Conservation (phyloP, 1,140 invertebrate species). For the Apocrypta bakeri region DNA sequence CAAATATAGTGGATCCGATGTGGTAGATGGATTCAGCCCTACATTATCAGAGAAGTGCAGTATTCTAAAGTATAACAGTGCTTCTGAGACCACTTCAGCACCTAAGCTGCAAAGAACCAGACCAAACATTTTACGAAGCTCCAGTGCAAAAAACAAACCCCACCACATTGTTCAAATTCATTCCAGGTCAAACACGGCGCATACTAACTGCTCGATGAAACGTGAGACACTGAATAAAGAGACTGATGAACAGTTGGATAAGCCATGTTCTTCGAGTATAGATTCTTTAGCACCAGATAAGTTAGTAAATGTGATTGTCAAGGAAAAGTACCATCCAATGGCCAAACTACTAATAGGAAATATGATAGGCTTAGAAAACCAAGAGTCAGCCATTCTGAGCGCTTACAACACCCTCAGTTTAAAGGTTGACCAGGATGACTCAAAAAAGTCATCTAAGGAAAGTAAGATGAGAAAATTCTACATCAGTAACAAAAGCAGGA, state of each 20-base stretch:
- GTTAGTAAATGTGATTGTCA: slow-evolving; percentile 66
- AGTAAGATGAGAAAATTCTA: slow-evolving; percentile 49
- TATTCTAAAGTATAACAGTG: slow-evolving; percentile 9
- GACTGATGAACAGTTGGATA: slow-evolving; percentile 30
- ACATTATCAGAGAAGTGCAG: slow-evolving; percentile 4
- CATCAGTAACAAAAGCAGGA: slow-evolving; percentile 43
- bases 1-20: slow-evolving; percentile 31
- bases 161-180: slow-evolving; percentile 38
- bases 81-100: not conserved
- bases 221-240: slow-evolving; percentile 32
- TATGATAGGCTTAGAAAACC: slow-evolving; percentile 65
- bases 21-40: slow-evolving; percentile 44
- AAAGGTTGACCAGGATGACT: slow-evolving; percentile 48
- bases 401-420: slow-evolving; percentile 59
- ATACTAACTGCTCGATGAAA: slow-evolving; percentile 12
- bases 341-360: slow-evolving; percentile 69
- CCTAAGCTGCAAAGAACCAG: not conserved
- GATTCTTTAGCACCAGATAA: slow-evolving; percentile 66
- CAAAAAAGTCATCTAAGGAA: slow-evolving; percentile 43
- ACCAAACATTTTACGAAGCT: slow-evolving; percentile 23
- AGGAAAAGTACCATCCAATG: slow-evolving; percentile 66
- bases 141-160: slow-evolving; percentile 16
- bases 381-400: slow-evolving; percentile 58
- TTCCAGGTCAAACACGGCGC: not conserved
- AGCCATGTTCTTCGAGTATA: slow-evolving; percentile 11